Evolutionary conservation across 2,797 vertebrate species (phyloP).

Genomic region (Myripristis murdjan): DNA sequence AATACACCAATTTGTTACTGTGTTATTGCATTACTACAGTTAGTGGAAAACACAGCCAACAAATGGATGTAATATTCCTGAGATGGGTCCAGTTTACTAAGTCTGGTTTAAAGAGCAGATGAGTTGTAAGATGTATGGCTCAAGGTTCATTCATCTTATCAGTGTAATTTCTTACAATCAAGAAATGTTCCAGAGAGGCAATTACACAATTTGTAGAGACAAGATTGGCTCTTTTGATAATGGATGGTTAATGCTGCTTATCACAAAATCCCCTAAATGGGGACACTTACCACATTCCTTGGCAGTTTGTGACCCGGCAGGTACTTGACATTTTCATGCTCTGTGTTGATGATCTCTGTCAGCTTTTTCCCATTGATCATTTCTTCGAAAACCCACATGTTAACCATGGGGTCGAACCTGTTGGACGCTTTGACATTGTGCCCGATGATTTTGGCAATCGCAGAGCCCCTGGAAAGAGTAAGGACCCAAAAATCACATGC

Average conservation of each 20-base stretch:
- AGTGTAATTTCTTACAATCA: not conserved
- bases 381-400: constrained; percentile 92
- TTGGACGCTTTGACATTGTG: constrained; percentile 85
- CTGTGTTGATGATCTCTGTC: constrained; percentile 88
- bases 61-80: not conserved
- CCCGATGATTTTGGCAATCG: constrained; percentile 89
- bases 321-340: constrained; percentile 90
- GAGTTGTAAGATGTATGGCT: not conserved
- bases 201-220: not conserved
- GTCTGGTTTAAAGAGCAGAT: not conserved
- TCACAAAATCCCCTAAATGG: not conserved
- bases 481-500: not conserved
- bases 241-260: not conserved
- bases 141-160: constrained; percentile 34
- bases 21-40: not conserved
- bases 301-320: constrained; percentile 88
- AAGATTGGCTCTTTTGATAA: not conserved
- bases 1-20: too few species aligned
- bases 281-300: constrained; percentile 84
- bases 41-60: not conserved
- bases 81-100: not conserved
- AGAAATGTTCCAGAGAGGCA: not conserved
- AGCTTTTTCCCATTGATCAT: constrained; percentile 84
- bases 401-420: constrained; percentile 86
- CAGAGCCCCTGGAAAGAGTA: constrained; percentile 83